Evolutionary conservation across 1,140 invertebrate genomes (phyloP).

Genomic region (Drosophila mauritiana): DNA sequence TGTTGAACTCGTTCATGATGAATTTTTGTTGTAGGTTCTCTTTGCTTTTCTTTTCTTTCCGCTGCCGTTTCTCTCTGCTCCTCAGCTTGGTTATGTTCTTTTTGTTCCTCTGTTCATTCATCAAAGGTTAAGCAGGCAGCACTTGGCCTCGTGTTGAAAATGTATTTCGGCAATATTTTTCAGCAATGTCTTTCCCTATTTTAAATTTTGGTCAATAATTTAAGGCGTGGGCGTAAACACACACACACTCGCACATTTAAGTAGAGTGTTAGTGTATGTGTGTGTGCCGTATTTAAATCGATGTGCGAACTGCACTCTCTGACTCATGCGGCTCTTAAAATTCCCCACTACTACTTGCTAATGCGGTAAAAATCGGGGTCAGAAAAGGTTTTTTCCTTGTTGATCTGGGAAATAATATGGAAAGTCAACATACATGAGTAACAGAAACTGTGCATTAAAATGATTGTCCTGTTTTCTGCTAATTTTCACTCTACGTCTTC

Average conservation of each 20-base stretch:
- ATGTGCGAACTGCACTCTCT: constrained; percentile 33
- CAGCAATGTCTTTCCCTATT: constrained; percentile 13
- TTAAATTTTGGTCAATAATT: constrained; percentile 26
- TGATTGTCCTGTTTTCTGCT: constrained; percentile 3
- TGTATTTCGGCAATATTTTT: constrained; percentile 26
- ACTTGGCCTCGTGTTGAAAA: constrained; percentile 47
- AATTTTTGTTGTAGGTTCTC: constrained; percentile 53
- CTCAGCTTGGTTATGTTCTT: constrained; percentile 24
- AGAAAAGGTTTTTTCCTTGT: background rate
- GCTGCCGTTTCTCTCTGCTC: constrained; percentile 11
- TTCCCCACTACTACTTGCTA: background rate
- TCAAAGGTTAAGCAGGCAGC: constrained; percentile 49
- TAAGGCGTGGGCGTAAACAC: constrained; percentile 53
- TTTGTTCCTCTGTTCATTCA: constrained; percentile 42
- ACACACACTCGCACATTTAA: constrained; percentile 16
- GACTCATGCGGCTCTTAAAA: constrained; percentile 27
- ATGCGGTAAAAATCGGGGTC: background rate
- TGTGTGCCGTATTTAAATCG: constrained; percentile 35
- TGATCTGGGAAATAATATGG: background rate
- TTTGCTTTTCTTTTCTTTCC: constrained; percentile 31
- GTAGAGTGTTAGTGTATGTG: constrained; percentile 24
- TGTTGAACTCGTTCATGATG: constrained; percentile 74
- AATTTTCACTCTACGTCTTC: constrained; percentile 2
- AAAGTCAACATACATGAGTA: background rate
- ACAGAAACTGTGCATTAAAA: background rate